These are phyloP conservation scores for Drosophila neutralis DNA, from an alignment of 2,888 invertebrate species.

Conservation along the genomic window DNA sequence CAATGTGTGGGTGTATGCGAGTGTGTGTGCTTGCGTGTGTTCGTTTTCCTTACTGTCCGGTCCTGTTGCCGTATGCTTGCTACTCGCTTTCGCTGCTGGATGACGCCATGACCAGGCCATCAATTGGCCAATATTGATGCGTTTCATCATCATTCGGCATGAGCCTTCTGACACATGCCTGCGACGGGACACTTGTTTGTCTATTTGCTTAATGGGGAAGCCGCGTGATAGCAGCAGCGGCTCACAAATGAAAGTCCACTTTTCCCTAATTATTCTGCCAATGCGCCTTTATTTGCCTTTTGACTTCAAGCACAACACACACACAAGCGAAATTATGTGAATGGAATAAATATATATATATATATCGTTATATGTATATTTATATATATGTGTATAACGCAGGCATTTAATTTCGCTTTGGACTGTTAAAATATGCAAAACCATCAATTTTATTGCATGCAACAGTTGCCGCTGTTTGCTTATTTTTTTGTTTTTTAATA, in stretches of 20 bases:
- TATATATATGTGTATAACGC: background rate
- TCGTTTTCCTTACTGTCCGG: background rate
- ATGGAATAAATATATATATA: background rate
- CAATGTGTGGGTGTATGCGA: conserved; percentile 32
- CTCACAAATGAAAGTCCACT: conserved; percentile 49
- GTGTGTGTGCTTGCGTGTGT: background rate
- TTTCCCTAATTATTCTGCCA: conserved; percentile 52
- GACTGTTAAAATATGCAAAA: conserved; percentile 29
- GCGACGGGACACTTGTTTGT: conserved; percentile 47
- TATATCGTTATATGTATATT: background rate
- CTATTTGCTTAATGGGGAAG: conserved; percentile 53
- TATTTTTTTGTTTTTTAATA: conserved; percentile 3
- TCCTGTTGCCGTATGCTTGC: conserved; percentile 18
- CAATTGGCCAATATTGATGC: conserved; percentile 17
- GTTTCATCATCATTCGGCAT: conserved; percentile 39
- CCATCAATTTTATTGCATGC: conserved; percentile 47
- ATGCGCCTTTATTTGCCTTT: conserved; percentile 32
- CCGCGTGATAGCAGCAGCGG: conserved; percentile 22
- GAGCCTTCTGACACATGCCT: conserved; percentile 5
- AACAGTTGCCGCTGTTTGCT: conserved; percentile 42
- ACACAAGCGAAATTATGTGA: background rate
- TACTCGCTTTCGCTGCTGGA: conserved; percentile 4
- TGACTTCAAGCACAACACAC: conserved; percentile 3
- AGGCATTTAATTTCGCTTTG: conserved; percentile 24
- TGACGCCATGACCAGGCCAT: conserved; percentile 47